Evolutionary conservation across 2,113 vertebrate genomes (phyloP).

Genomic region (Leucopternis melanops): DNA sequence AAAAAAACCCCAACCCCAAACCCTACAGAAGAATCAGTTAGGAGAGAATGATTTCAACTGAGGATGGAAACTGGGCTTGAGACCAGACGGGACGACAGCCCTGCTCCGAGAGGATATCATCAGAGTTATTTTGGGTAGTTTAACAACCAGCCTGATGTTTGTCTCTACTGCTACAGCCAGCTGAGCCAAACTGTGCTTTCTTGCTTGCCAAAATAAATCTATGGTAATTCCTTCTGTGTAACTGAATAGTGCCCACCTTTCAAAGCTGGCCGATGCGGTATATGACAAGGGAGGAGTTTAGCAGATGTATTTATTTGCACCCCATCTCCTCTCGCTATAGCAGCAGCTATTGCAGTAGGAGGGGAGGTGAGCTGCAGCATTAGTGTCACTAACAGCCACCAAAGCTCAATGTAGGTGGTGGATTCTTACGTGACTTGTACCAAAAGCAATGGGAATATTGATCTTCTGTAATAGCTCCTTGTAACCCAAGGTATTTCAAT

Average conservation of each 20-base stretch:
- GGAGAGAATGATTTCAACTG: not conserved
- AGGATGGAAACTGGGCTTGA: not conserved
- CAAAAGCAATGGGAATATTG: not conserved
- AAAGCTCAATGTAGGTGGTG: not conserved
- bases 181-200: not conserved
- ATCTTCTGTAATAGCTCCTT: not conserved
- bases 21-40: not conserved
- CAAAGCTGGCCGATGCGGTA: not conserved
- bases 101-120: not conserved
- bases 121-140: not conserved
- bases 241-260: not conserved
- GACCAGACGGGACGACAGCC: not conserved
- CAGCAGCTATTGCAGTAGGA: not conserved
- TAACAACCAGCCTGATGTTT: not conserved
- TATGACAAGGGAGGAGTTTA: not conserved
- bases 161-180: not conserved
- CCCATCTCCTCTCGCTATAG: accelerated
- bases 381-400: not conserved
- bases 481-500: not conserved
- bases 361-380: not conserved
- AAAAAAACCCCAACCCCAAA: not conserved
- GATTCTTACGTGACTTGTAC: not conserved
- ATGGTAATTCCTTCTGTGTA: not conserved
- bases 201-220: not conserved
- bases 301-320: not conserved